Evolutionary conservation across 2,797 vertebrate species (phyloP).

Genomic region (Limnodromus scolopaceus): DNA sequence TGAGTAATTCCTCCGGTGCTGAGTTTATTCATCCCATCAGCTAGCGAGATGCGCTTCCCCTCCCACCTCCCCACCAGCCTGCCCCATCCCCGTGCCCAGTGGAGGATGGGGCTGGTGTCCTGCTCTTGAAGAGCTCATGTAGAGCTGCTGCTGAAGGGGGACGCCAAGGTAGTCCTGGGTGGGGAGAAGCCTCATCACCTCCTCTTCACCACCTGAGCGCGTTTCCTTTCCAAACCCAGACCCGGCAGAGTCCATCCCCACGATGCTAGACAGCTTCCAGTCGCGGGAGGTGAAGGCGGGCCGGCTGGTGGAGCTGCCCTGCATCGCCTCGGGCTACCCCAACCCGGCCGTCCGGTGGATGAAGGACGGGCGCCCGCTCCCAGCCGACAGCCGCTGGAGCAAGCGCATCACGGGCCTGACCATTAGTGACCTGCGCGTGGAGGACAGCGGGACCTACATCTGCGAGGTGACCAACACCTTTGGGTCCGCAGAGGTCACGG

Average conservation of each 20-base stretch:
- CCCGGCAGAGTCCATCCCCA: slow-evolving; percentile 93
- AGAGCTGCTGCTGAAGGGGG: not conserved
- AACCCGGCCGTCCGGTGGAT: slow-evolving; percentile 95
- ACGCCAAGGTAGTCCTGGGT: rapidly evolving
- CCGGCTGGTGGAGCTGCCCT: slow-evolving; percentile 90
- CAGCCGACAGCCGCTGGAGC: slow-evolving; percentile 91
- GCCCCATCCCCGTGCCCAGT: rapidly evolving
- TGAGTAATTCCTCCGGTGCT: slow-evolving; percentile 62
- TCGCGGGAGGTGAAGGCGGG: slow-evolving; percentile 90
- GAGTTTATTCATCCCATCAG: slow-evolving; percentile 53
- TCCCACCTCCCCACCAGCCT: rapidly evolving
- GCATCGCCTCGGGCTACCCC: slow-evolving; percentile 94
- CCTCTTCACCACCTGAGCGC: rapidly evolving
- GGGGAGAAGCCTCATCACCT: rapidly evolving
- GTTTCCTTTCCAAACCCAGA: slow-evolving; percentile 72
- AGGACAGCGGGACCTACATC: slow-evolving; percentile 96
- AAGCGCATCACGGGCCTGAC: slow-evolving; percentile 92
- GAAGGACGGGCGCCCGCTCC: slow-evolving; percentile 93
- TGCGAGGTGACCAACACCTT: slow-evolving; percentile 99
- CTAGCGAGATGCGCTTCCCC: not conserved
- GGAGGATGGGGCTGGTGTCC: rapidly evolving
- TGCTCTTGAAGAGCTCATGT: too few species aligned
- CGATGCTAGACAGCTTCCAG: slow-evolving; percentile 95
- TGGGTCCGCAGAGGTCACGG: slow-evolving; percentile 94
- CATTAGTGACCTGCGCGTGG: slow-evolving; percentile 90